These are phyloP conservation scores for Rhabdomys pumilio DNA, from an alignment of 2,797 vertebrate species.

Conservation along the genomic window DNA sequence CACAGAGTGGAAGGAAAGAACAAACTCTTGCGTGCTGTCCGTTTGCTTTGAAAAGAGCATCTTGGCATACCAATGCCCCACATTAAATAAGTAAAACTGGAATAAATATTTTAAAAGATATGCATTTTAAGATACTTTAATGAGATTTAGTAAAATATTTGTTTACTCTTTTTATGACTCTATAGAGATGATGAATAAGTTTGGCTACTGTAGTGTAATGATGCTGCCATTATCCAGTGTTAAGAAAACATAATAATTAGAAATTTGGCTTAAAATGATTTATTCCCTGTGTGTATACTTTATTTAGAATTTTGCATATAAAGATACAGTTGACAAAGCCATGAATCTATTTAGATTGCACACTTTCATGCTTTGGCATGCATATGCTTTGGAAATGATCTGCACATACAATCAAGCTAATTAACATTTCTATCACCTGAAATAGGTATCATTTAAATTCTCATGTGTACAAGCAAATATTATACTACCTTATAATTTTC, in stretches of 20 bases:
- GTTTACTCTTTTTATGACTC: not conserved
- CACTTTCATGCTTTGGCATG: not conserved
- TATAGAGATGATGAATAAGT: not conserved
- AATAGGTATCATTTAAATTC: not conserved
- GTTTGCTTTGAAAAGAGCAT: not conserved
- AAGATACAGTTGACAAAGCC: not conserved
- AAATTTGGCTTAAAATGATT: not conserved
- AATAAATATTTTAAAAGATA: not conserved
- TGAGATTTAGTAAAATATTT: not conserved
- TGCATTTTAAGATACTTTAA: not conserved
- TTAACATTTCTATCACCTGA: not conserved
- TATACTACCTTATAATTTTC: not conserved
- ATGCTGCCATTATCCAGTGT: not conserved
- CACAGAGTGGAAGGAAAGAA: not conserved
- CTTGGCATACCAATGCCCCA: not conserved
- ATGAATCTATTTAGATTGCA: not conserved
- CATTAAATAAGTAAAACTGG: not conserved
- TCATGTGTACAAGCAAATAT: not conserved
- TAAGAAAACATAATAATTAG: not conserved
- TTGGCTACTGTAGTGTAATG: not conserved
- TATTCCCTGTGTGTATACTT: not conserved
- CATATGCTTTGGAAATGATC: not conserved
- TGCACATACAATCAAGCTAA: not conserved
- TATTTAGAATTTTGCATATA: not conserved
- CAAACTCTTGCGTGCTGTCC: not conserved